phyloP scores from a whole-genome alignment of 1,140 invertebrate species.

The Cydia pomonella region DNA sequence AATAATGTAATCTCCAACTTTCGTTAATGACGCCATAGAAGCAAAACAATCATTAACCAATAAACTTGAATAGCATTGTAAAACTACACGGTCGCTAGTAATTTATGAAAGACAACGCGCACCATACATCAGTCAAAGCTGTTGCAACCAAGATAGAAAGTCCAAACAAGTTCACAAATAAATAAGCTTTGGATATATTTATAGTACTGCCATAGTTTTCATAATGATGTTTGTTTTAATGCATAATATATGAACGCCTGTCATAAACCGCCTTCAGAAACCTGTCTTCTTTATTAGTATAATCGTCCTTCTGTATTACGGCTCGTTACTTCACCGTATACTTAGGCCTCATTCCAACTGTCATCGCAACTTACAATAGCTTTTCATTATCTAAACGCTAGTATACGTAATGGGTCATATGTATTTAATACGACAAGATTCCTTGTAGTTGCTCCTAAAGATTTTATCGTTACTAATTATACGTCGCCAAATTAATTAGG shows the following conservation, averaged over 20 bases:
- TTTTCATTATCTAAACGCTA: neutral
- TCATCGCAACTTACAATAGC: neutral
- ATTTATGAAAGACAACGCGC: constrained; percentile 23
- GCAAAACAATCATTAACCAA: constrained; percentile 17
- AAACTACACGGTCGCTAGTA: constrained; percentile 19
- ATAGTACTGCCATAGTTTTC: neutral
- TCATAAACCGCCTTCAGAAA: constrained; percentile 3
- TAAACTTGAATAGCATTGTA: constrained; percentile 21
- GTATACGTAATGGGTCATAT: neutral
- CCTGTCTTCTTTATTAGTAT: constrained; percentile 14
- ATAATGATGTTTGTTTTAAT: constrained; percentile 20
- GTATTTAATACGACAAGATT: constrained; percentile 1
- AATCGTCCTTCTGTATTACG: constrained; percentile 14
- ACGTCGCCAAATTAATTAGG: constrained; percentile 43
- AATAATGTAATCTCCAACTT: neutral
- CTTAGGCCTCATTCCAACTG: neutral
- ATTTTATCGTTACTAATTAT: constrained; percentile 49
- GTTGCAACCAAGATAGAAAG: constrained; percentile 14
- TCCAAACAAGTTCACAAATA: constrained; percentile 12
- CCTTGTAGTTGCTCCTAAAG: constrained; percentile 31
- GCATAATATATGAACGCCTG: constrained; percentile 12
- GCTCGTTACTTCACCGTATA: neutral
- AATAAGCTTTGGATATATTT: constrained; percentile 3
- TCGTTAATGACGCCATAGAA: constrained; percentile 17
- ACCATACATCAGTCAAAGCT: constrained; percentile 26